A percentile compares a stretch with the other conserved stretches of the same genome.
phyloP scores from a whole-genome alignment of 1,140 invertebrate species.

The Drosophila pachea region DNA sequence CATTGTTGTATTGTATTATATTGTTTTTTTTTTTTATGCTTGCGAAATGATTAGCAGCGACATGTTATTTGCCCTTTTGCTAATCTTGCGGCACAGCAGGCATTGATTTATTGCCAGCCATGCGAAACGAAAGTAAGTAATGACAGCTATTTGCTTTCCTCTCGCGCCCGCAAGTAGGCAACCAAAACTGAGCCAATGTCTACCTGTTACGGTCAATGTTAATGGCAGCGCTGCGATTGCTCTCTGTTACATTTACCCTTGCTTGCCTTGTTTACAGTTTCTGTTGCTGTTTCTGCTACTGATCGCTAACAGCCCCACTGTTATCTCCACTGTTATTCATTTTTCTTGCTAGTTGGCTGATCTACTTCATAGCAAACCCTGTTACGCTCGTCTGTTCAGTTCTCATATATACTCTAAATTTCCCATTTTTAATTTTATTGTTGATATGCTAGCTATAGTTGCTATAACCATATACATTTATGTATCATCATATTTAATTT shows the following conservation, averaged over 20 bases:
- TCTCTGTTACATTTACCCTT: neutral
- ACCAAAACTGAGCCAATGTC: constrained; percentile 1
- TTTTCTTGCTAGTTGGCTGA: too few species aligned
- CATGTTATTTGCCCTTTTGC: constrained; percentile 70
- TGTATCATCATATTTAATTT: neutral
- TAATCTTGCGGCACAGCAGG: constrained; percentile 58
- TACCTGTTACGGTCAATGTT: neutral
- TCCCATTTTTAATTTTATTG: neutral
- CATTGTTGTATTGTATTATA: constrained; percentile 15
- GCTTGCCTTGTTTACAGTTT: too few species aligned
- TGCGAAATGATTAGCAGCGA: constrained; percentile 68
- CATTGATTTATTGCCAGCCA: constrained; percentile 62
- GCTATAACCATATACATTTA: too few species aligned
- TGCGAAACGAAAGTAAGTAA: constrained; percentile 28
- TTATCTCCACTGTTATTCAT: too few species aligned
- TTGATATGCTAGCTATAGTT: neutral
- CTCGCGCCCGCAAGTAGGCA: constrained; percentile 17
- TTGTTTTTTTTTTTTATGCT: constrained; percentile 29
- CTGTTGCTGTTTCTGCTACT: neutral
- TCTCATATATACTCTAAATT: too few species aligned
- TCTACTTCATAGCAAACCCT: too few species aligned
- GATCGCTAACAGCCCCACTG: too few species aligned
- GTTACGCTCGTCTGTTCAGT: too few species aligned
- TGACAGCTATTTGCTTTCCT: constrained; percentile 34
- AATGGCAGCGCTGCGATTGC: neutral